These are phyloP conservation scores for Amitus sp. DNA, from an alignment of 2,888 invertebrate species.

Conservation along the genomic window DNA sequence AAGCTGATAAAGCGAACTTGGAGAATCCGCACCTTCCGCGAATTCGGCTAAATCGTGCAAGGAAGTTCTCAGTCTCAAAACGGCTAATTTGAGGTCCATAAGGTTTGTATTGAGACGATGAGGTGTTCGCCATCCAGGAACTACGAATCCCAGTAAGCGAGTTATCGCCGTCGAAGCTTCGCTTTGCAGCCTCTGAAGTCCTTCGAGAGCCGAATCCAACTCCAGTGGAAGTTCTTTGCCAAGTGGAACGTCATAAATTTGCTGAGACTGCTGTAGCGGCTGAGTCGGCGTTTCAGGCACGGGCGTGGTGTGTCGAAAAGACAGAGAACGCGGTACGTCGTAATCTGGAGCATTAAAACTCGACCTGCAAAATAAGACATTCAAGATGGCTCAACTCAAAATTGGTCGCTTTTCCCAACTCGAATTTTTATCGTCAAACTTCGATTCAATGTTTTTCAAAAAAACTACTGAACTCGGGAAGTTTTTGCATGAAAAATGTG, in stretches of 20 bases:
- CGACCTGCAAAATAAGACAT: conserved; percentile 53
- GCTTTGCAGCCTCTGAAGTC: conserved; percentile 77
- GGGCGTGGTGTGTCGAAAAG: conserved; percentile 55
- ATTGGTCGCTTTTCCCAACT: no score
- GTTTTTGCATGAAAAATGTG: no score
- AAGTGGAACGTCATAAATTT: conserved; percentile 74
- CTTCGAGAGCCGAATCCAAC: conserved; percentile 79
- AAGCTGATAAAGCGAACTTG: no score
- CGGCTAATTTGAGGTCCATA: conserved; percentile 85
- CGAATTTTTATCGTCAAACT: no score
- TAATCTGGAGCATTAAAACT: conserved; percentile 74
- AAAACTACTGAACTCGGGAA: no score
- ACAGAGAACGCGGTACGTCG: conserved; percentile 71
- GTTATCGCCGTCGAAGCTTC: conserved; percentile 86
- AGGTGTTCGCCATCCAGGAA: conserved; percentile 83
- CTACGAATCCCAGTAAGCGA: conserved; percentile 77
- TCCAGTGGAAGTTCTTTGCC: conserved; percentile 78
- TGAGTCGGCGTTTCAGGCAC: conserved; percentile 50
- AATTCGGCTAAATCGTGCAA: conserved; percentile 90
- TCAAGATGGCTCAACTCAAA: no score
- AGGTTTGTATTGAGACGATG: conserved; percentile 82
- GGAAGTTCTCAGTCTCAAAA: conserved; percentile 80
- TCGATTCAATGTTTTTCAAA: no score
- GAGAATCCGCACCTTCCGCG: conserved; percentile 82
- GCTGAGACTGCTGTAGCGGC: conserved; percentile 53